phyloP scores from a whole-genome alignment of 2,113 vertebrate genomes.

The Hyla sarda region DNA sequence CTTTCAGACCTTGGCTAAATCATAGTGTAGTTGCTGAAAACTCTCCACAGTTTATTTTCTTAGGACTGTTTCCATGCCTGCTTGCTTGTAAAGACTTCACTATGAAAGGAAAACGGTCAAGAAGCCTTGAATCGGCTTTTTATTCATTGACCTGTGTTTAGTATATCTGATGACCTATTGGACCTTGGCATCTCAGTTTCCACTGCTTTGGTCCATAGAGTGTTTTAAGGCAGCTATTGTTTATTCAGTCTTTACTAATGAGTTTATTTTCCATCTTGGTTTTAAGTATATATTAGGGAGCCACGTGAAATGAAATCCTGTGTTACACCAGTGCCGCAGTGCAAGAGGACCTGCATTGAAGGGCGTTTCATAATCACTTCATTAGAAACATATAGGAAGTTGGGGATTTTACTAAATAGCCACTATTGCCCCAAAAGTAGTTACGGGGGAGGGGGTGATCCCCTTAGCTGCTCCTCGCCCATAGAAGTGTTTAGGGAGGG shows the following conservation, averaged over 20 bases:
- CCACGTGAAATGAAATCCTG: too few relatives aligned
- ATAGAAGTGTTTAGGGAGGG: too few relatives aligned
- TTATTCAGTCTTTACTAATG: neutral
- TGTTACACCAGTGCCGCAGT: too few relatives aligned
- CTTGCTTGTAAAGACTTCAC: conserved; percentile 71
- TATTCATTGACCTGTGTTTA: conserved; percentile 65
- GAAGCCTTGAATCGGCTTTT: conserved; percentile 72
- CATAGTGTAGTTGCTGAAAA: conserved; percentile 72
- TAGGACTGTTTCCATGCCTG: conserved; percentile 77
- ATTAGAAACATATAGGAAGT: too few relatives aligned
- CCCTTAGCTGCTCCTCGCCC: too few relatives aligned
- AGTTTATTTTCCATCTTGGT: conserved; percentile 1
- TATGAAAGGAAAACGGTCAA: conserved; percentile 68
- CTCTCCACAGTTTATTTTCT: conserved; percentile 80
- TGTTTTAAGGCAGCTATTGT: conserved; percentile 41
- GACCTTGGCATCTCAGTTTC: conserved; percentile 40
- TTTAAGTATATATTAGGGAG: neutral
- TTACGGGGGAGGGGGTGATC: too few relatives aligned
- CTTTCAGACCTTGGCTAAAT: conserved; percentile 80
- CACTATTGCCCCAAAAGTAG: too few relatives aligned
- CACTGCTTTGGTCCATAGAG: conserved; percentile 39
- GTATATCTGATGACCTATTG: conserved; percentile 29
- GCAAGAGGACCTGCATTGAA: too few relatives aligned
- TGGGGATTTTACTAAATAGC: too few relatives aligned
- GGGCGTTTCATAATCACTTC: too few relatives aligned